Evolutionary conservation across 2,888 invertebrate species (phyloP), one percentile per base, ranked within the genome.

Genomic region (Lasioglossum vierecki): DNA sequence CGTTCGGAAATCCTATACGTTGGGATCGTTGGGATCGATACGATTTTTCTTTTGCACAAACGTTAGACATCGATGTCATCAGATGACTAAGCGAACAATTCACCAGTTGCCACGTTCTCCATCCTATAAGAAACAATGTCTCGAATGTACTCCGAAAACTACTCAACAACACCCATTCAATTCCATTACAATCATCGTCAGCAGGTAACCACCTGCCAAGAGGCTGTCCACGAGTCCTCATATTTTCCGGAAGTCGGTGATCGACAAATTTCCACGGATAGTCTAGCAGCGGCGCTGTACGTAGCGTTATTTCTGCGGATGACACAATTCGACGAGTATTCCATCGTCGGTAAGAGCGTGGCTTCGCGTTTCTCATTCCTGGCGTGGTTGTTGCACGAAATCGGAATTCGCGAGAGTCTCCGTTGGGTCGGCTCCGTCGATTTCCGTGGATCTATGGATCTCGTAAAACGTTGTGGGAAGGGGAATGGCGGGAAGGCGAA

Each of bases 301-400:
- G 57, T 63, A n/a, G 30, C 6, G 60, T 63, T 63, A 63, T 63
- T 63, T 63, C 60, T 63, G 60, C 60, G 30, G 13, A 63, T 63
- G 60, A 63, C 60, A 63, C 60, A 63, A 63, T 63, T 63, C 60
- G 15, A 30, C 30, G 60, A 15, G 60, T 30, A 63, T 63, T 63
- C 60, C 60, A 2, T 30, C 26, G 60, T 63, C 60, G 60, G 26
- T 6, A 63, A 63, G 26, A 30, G 26, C 26, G 6, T 6, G 60
- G 60, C 15, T 63, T 63, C 60, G 60, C 2, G 60, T 63, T 63
- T 63, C 60, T 63, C 26, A 63, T 63, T 63, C 60, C 60, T 63
- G 26, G 26, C 60, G 22, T n/a, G 22, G 53, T 9, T 22, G 53
- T 22, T 22, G 60, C 60, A 30, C 26, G 60, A 63, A 63, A 63